These are phyloP conservation scores for Nothura maculosa DNA, from an alignment of 2,797 vertebrate genomes.

Conservation along the genomic window DNA sequence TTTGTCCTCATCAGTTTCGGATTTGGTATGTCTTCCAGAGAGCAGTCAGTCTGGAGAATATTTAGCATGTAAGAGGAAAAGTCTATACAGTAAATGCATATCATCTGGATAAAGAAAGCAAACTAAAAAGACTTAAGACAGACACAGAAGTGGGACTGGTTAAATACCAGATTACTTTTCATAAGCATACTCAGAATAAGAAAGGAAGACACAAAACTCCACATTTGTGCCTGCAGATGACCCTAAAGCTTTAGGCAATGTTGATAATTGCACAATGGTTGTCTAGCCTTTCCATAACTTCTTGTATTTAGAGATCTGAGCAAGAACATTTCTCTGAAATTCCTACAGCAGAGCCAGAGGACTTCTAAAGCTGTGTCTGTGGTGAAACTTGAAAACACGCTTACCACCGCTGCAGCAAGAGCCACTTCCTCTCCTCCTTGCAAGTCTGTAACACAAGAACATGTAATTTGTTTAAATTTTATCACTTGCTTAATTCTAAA, in stretches of 20 bases:
- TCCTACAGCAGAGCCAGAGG: not conserved
- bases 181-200: not conserved
- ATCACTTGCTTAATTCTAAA: not conserved
- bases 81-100: not conserved
- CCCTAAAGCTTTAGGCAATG: not conserved
- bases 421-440: conserved; percentile 43
- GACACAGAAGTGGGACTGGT: not conserved
- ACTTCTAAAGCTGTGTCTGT: not conserved
- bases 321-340: not conserved
- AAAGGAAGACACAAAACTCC: not conserved
- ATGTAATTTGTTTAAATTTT: not conserved
- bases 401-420: conserved; percentile 51
- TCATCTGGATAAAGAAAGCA: not conserved
- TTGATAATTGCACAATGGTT: not conserved
- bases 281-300: not conserved
- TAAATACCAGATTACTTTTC: not conserved
- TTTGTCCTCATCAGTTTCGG: conserved; percentile 35
- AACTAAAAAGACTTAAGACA: not conserved
- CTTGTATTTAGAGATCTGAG: not conserved
- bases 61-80: not conserved
- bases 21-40: conserved; percentile 7
- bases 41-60: conserved; percentile 28
- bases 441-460: conserved; percentile 47
- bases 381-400: not conserved
- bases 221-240: not conserved